Evolutionary conservation across 1,140 invertebrate genomes (phyloP).

Genomic region (Charaxes varanes): DNA sequence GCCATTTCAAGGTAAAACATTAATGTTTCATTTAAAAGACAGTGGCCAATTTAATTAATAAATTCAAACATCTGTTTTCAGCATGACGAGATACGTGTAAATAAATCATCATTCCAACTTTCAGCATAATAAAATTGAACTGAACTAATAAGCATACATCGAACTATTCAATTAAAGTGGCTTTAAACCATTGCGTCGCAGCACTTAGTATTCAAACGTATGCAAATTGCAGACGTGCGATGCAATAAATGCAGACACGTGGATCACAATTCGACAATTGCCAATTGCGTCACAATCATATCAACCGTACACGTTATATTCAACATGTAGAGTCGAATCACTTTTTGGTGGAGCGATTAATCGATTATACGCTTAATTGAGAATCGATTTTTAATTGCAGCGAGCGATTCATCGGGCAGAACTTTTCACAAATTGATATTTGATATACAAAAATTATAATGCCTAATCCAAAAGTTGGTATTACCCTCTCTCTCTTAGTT

Average conservation of each 20-base stretch:
- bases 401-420: too few species aligned
- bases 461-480: too few species aligned
- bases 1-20: too few species aligned
- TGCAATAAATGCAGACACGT: constrained; percentile 72
- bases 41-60: too few species aligned
- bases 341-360: not conserved
- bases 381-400: too few species aligned
- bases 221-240: constrained; percentile 72
- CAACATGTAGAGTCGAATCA: constrained; percentile 1
- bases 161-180: constrained; percentile 71
- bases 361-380: not conserved
- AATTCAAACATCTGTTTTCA: too few species aligned
- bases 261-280: constrained; percentile 72
- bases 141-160: constrained; percentile 60
- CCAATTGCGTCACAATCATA: constrained; percentile 61
- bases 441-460: too few species aligned
- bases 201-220: constrained; percentile 73
- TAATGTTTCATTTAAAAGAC: too few species aligned
- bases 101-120: too few species aligned
- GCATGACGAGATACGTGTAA: too few species aligned
- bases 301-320: constrained; percentile 38
- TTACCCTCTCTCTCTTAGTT: too few species aligned
- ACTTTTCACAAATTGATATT: too few species aligned
- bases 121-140: constrained; percentile 42
- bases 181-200: constrained; percentile 59